These are phyloP conservation scores for Chauna torquata DNA, from an alignment of 2,113 vertebrate genomes.

Conservation along the genomic window DNA sequence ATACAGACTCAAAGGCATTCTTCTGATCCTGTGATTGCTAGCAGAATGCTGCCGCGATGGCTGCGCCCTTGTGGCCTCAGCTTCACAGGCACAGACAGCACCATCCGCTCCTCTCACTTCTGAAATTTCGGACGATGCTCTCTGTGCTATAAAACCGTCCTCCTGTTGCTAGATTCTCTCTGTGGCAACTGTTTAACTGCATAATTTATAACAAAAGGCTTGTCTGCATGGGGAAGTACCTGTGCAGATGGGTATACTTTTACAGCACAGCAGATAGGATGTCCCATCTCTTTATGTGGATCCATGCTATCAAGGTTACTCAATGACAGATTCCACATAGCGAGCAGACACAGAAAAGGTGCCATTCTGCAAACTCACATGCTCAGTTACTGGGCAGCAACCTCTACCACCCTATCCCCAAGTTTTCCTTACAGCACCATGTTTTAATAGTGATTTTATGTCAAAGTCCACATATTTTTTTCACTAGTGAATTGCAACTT, in stretches of 20 bases:
- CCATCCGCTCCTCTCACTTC: rapidly evolving
- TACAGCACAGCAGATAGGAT: not conserved
- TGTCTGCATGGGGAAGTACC: rapidly evolving
- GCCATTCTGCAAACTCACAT: not conserved
- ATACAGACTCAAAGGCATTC: rapidly evolving
- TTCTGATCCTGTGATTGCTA: rapidly evolving
- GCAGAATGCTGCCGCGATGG: rapidly evolving
- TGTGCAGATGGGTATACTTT: rapidly evolving
- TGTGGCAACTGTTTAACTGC: not conserved
- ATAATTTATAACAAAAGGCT: not conserved
- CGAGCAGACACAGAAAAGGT: rapidly evolving
- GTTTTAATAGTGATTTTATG: not conserved
- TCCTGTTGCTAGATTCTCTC: not conserved
- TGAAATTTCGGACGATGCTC: not conserved
- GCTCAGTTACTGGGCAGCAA: rapidly evolving
- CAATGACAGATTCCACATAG: not conserved
- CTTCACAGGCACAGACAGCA: not conserved
- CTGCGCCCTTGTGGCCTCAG: rapidly evolving
- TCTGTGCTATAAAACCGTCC: not conserved
- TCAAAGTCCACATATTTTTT: not conserved
- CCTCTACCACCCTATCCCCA: not conserved
- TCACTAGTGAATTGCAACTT: rapidly evolving
- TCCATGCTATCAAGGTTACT: not conserved
- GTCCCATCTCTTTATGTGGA: not conserved
- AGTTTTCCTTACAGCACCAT: not conserved